Evolutionary conservation across 2,113 vertebrate genomes (phyloP).

Genomic region (Periophthalmodon schlosseri): DNA sequence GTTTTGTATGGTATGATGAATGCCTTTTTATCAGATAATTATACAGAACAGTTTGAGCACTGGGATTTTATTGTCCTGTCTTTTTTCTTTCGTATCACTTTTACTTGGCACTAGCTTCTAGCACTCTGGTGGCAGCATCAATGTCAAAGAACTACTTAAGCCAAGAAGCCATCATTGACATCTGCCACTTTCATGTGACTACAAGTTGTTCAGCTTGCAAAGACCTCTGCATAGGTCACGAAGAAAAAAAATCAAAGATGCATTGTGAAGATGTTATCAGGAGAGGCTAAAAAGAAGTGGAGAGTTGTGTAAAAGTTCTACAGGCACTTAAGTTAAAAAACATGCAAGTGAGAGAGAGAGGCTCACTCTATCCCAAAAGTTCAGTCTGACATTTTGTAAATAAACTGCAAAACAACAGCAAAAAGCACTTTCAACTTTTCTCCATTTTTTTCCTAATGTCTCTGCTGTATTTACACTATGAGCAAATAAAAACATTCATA

Average conservation of each 20-base stretch:
- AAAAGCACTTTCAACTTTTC: slow-evolving; percentile 1
- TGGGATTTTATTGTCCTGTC: background rate
- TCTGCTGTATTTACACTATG: background rate
- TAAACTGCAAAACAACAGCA: slow-evolving; percentile 4
- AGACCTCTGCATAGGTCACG: background rate
- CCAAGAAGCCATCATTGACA: background rate
- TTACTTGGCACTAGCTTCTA: background rate
- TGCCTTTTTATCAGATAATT: too few species aligned
- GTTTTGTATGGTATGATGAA: too few species aligned
- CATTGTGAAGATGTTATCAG: background rate
- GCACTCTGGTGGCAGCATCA: background rate
- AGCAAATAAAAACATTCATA: background rate
- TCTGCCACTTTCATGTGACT: background rate
- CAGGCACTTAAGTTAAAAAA: background rate
- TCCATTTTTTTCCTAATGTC: background rate
- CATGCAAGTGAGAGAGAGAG: background rate
- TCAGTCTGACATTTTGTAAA: slow-evolving; percentile 7
- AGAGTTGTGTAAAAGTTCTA: background rate
- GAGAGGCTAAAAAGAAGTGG: background rate
- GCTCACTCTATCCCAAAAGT: background rate
- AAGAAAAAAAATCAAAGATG: background rate
- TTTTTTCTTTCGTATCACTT: background rate
- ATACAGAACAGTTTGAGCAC: too few species aligned
- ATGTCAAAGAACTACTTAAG: slow-evolving; percentile 7
- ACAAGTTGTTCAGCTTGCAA: background rate